Percentiles rank a stretch among this genome's conserved stretches.
Conservation (phyloP, 2,888 invertebrate species). For the Cryptocheilus praepositus region DNA sequence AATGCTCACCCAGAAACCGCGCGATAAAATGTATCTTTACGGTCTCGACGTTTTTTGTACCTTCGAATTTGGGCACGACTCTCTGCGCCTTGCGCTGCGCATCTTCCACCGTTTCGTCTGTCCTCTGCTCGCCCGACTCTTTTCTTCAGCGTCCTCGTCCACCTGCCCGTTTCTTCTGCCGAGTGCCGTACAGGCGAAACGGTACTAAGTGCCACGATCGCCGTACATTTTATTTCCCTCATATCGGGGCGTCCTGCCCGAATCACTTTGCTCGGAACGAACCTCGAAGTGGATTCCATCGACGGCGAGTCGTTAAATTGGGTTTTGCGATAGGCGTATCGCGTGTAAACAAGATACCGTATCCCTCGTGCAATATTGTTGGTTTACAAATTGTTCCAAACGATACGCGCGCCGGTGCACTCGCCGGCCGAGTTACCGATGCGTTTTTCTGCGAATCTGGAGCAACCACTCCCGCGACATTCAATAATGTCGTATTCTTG, state of each 20-base stretch:
- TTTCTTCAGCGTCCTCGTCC: conserved; percentile 18
- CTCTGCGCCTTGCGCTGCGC: not conserved
- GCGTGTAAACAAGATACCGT: conserved; percentile 22
- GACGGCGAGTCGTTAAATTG: conserved; percentile 28
- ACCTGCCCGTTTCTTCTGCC: conserved; percentile 43
- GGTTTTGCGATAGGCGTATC: conserved; percentile 44
- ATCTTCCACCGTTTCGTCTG: not conserved
- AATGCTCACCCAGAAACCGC: conserved; percentile 62
- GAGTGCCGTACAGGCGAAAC: conserved; percentile 34
- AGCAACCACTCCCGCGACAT: too few species aligned
- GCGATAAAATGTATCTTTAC: conserved; percentile 63
- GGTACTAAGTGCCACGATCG: conserved; percentile 59
- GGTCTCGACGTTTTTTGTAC: conserved; percentile 40
- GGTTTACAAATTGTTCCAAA: conserved; percentile 44
- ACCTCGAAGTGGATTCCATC: conserved; percentile 26
- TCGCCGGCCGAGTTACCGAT: not conserved
- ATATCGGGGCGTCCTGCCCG: conserved; percentile 34
- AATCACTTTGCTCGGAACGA: conserved; percentile 32
- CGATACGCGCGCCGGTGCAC: not conserved
- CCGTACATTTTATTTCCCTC: conserved; percentile 46
- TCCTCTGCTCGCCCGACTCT: conserved; percentile 29
- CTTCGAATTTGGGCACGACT: conserved; percentile 13
- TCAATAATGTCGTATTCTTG: too few species aligned
- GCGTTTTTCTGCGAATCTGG: too few species aligned
- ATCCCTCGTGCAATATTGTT: conserved; percentile 29